Evolutionary conservation across 1,140 invertebrate species (phyloP), one percentile per base, ranked within the genome.

Genomic region (Odontomachus brunneus): DNA sequence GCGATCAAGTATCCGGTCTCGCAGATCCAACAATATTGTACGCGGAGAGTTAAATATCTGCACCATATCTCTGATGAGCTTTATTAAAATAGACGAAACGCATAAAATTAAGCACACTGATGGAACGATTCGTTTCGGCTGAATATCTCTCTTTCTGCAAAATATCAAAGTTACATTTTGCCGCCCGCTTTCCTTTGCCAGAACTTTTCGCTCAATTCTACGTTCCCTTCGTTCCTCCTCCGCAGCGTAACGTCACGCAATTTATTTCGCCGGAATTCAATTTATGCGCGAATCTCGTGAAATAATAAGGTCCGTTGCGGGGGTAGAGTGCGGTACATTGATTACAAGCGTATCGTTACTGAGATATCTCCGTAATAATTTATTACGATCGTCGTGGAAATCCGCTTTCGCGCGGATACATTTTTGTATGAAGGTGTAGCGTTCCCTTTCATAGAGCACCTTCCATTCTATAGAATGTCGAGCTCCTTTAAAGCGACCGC

Each of bases 401-500:
- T 80, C 17, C 33, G 51, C 63, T 53, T 44, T 44, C 63, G 51
- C 24, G 38, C 14, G 51, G 17, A 80, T 48, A 69, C 51, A 80
- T 71, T 71, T 80, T 80, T 57, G 65, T 57, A 66, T 19, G 26
- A 22, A 44, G 19, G 22, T 57, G 33, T 48, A 55, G 29, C 63
- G 55, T 48, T 57, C 75, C 51, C 17, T 80, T 80, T 80, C 75
- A 80, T 69, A 69, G 75, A 80, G 24, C 33, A 38, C 59, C 33
- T 80, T 63, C 65, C 67, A 57, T 69, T 80, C 75, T 80, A 80
- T 80, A 71, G 65, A 71, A 69, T 71, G 51, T 80, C 65, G 51
- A 71, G 75, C 22, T 80, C 53, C 65, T 80, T 66, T 81, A 84
- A 73, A 74, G 83, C 63, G 60, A 19, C 83, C 67, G 60, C 83